Conservation (phyloP, 2,888 invertebrate species). For the Eristalinus aeneus region DNA sequence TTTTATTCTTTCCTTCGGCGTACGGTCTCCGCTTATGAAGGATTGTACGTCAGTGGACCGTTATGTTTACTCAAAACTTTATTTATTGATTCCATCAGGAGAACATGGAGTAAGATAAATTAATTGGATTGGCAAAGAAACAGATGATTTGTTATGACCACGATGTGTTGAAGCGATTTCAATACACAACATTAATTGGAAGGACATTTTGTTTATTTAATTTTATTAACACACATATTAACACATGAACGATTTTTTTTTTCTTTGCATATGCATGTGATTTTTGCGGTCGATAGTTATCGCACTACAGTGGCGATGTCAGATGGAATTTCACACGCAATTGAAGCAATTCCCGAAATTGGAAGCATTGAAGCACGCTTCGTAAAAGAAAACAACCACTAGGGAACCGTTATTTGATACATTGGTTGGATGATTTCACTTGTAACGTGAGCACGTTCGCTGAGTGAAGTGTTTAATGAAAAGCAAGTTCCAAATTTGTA, state of each 20-base stretch:
- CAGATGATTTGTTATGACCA: not conserved
- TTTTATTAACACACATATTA: not conserved
- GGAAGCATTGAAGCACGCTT: not conserved
- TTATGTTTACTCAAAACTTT: constrained; percentile 52
- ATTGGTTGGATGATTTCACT: not conserved
- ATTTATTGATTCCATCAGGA: constrained; percentile 37
- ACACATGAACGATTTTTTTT: not conserved
- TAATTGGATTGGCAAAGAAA: constrained; percentile 6
- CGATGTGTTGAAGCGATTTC: not conserved
- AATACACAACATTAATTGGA: not conserved
- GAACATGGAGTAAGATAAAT: constrained; percentile 33
- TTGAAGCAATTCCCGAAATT: not conserved
- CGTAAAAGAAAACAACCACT: not conserved
- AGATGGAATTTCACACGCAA: not conserved
- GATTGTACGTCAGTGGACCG: constrained; percentile 10
- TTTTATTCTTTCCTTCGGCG: not conserved
- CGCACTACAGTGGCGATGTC: not conserved
- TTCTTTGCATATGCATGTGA: not conserved
- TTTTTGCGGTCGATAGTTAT: not conserved
- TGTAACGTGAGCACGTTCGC: too few relatives aligned
- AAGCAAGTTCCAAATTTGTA: too few relatives aligned
- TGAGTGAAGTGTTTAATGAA: too few relatives aligned
- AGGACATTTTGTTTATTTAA: not conserved
- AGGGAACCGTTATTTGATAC: not conserved
- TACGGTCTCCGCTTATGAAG: not conserved